Evolutionary conservation across 2,113 vertebrate species (phyloP).

Genomic region (Cromileptes altivelis): DNA sequence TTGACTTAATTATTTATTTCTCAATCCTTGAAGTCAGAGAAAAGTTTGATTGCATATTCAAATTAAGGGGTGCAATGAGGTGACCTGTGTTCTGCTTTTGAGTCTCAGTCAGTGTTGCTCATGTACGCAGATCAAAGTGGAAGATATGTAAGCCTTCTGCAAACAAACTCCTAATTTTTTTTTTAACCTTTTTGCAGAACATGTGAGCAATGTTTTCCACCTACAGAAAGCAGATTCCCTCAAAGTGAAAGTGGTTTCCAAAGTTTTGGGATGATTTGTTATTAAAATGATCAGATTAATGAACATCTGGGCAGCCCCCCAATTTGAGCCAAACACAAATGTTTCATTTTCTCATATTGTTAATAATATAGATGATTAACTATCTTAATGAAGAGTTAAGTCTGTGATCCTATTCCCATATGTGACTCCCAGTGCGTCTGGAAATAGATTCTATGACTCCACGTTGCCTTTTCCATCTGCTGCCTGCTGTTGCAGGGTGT

Average conservation of each 20-base stretch:
- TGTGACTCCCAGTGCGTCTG: slow-evolving; percentile 53
- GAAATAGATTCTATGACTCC: slow-evolving; percentile 65
- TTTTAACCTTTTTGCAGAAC: slow-evolving; percentile 4
- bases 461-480: slow-evolving; percentile 69
- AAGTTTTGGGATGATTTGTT: slow-evolving; percentile 42
- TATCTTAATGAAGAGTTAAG: slow-evolving; percentile 54
- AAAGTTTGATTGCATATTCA: slow-evolving; percentile 69
- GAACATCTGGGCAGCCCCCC: slow-evolving; percentile 39
- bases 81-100: slow-evolving; percentile 45
- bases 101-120: slow-evolving; percentile 12
- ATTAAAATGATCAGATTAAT: slow-evolving; percentile 61
- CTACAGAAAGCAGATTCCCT: slow-evolving; percentile 14
- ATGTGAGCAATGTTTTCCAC: slow-evolving; percentile 6
- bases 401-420: slow-evolving; percentile 60
- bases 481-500: slow-evolving; percentile 58
- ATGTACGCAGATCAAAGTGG: slow-evolving; percentile 14
- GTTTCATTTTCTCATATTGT: slow-evolving; percentile 56
- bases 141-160: no score
- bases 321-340: slow-evolving; percentile 48
- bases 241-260: slow-evolving; percentile 26
- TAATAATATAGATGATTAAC: slow-evolving; percentile 71
- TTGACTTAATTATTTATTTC: slow-evolving; percentile 80
- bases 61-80: slow-evolving; percentile 43
- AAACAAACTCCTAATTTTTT: not conserved
- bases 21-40: slow-evolving; percentile 55